Evolutionary conservation across 2,113 vertebrate species (phyloP).

Genomic region (Apaloderma vittatum): DNA sequence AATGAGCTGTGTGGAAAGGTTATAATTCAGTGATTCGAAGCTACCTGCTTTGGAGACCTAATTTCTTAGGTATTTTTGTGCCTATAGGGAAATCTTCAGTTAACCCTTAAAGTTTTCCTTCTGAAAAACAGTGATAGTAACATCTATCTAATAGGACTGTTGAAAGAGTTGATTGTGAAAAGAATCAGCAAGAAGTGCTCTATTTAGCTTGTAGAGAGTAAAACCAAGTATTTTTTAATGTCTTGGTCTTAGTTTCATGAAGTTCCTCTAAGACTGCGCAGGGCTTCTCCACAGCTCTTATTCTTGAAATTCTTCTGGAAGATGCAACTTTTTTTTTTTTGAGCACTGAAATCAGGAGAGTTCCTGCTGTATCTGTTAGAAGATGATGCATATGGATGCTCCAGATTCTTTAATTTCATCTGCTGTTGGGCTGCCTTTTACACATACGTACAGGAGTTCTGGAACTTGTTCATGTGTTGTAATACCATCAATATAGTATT

Average conservation of each 20-base stretch:
- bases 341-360: not conserved
- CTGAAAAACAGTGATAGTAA: not conserved
- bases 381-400: fast-evolving
- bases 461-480: not conserved
- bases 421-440: not conserved
- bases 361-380: not conserved
- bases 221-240: not conserved
- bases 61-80: not conserved
- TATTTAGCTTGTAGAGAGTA: not conserved
- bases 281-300: not conserved
- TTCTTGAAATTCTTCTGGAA: not conserved
- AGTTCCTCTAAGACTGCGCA: not conserved
- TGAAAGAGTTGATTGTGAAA: not conserved
- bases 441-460: not conserved
- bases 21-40: not conserved
- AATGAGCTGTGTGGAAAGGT: not conserved
- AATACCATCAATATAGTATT: too few relatives aligned
- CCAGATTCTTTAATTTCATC: not conserved
- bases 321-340: not conserved
- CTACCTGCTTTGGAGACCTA: not conserved
- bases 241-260: not conserved
- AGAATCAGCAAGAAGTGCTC: not conserved
- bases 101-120: not conserved
- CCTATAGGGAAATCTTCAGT: not conserved
- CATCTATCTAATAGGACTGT: not conserved